A percentile compares a stretch with the other conserved stretches of the same genome.
Evolutionary conservation across 2,888 invertebrate genomes (phyloP).

Genomic region (Rhingia campestris): DNA sequence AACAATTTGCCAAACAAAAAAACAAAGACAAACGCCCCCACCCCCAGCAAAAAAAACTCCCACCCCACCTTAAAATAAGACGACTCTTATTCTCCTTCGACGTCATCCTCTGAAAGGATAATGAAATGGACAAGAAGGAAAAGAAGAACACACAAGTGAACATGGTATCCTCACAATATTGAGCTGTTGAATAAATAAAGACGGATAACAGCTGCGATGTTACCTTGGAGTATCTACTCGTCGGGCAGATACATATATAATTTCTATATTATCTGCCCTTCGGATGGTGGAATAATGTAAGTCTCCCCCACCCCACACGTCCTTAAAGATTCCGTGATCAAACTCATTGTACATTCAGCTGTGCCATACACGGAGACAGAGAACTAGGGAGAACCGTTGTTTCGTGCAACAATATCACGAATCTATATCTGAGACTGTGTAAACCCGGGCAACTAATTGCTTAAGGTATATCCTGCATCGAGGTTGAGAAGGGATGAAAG

Average conservation of each 20-base stretch:
- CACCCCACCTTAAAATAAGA: background rate
- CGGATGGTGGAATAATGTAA: slow-evolving; percentile 61
- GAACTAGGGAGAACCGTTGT: background rate
- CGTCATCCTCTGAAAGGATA: slow-evolving; percentile 30
- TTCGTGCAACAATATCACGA: slow-evolving; percentile 31
- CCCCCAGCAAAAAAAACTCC: background rate
- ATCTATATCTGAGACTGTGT: slow-evolving; percentile 26
- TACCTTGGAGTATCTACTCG: slow-evolving; percentile 13
- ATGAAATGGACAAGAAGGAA: slow-evolving; percentile 38
- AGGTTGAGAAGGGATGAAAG: slow-evolving; percentile 25
- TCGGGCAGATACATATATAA: slow-evolving; percentile 23
- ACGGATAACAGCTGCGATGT: slow-evolving; percentile 3
- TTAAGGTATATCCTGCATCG: slow-evolving; percentile 14
- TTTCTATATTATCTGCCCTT: slow-evolving; percentile 47
- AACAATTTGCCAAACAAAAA: slow-evolving; percentile 46
- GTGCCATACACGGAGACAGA: background rate
- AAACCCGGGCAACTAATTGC: slow-evolving; percentile 40
- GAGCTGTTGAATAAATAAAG: slow-evolving; percentile 58
- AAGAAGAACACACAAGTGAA: background rate
- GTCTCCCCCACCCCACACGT: slow-evolving; percentile 23
- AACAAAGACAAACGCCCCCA: slow-evolving; percentile 1
- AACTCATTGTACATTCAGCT: slow-evolving; percentile 50
- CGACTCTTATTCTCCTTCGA: background rate
- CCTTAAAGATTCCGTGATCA: slow-evolving; percentile 62
- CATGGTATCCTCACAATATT: slow-evolving; percentile 24